Conservation (phyloP, 2,113 vertebrate genomes). For the Aythya baeri region DNA sequence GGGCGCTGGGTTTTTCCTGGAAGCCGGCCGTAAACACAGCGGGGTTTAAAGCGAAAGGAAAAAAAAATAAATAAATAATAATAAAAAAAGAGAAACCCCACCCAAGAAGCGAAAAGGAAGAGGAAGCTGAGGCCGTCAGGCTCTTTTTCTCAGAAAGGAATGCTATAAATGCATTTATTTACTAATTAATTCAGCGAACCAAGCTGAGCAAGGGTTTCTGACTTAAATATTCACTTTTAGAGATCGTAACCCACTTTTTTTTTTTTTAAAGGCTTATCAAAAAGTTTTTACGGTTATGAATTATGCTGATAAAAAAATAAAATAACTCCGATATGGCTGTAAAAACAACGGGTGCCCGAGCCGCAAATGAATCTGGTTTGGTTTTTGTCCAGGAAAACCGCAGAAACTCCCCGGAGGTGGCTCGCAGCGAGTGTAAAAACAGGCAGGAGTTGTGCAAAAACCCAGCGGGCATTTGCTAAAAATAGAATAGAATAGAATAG, state of each 20-base stretch:
- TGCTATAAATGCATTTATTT: rapidly evolving
- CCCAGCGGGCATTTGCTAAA: rapidly evolving
- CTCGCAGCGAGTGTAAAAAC: not conserved
- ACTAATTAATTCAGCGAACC: not conserved
- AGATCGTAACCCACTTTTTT: rapidly evolving
- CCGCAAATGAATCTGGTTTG: not conserved
- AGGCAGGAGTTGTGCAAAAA: not conserved
- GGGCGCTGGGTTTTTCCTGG: not conserved
- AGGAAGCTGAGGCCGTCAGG: too few relatives aligned
- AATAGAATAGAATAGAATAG: too few relatives aligned
- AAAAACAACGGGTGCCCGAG: not conserved
- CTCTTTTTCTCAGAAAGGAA: too few relatives aligned
- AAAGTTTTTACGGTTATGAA: not conserved
- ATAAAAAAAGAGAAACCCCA: too few relatives aligned
- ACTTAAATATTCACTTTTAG: not conserved
- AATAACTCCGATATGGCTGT: not conserved
- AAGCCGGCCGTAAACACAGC: rapidly evolving
- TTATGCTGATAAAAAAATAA: not conserved
- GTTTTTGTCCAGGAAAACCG: not conserved
- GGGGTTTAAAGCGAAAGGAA: too few relatives aligned
- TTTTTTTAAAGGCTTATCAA: too few relatives aligned
- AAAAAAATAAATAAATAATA: too few relatives aligned
- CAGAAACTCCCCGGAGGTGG: not conserved
- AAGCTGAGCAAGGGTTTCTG: rapidly evolving
- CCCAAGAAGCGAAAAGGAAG: not conserved